Conservation (phyloP, 2,797 vertebrate genomes). For the Apogon talboti region DNA sequence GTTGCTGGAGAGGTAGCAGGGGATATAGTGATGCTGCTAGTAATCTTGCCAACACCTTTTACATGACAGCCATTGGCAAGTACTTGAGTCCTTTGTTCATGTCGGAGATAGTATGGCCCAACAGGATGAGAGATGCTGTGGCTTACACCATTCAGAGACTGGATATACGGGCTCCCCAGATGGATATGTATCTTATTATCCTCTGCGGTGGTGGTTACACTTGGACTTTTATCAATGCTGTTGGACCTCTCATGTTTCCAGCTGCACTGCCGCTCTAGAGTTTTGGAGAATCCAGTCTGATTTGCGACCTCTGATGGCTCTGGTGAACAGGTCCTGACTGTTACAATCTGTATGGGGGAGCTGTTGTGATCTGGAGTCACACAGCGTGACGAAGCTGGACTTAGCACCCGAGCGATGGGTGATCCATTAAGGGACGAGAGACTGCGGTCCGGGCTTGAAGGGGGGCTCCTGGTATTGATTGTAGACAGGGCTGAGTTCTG, state of each 20-base stretch:
- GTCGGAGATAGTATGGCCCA: constrained; percentile 86
- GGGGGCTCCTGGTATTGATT: constrained; percentile 82
- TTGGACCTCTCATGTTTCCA: constrained; percentile 92
- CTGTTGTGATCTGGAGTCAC: constrained; percentile 88
- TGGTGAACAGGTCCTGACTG: constrained; percentile 87
- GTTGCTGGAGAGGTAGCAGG: constrained; percentile 68
- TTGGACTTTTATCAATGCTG: constrained; percentile 85
- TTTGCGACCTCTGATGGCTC: constrained; percentile 86
- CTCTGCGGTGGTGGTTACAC: constrained; percentile 91
- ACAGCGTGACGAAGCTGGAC: constrained; percentile 88
- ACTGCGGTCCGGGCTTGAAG: constrained; percentile 84
- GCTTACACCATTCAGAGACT: constrained; percentile 80
- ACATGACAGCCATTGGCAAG: constrained; percentile 87
- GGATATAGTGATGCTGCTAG: constrained; percentile 96
- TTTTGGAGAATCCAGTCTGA: constrained; percentile 86
- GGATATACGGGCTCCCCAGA: constrained; percentile 91
- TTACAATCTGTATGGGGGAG: constrained; percentile 90
- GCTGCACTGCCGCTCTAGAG: constrained; percentile 88
- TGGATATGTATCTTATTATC: constrained; percentile 99
- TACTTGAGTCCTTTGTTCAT: constrained; percentile 91
- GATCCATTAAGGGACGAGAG: constrained; percentile 85
- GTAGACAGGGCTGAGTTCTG: constrained; percentile 88
- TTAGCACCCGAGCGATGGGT: constrained; percentile 84
- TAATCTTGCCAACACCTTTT: constrained; percentile 93
- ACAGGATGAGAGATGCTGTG: constrained; percentile 77